These are phyloP conservation scores for Leptopterna dolabrata DNA, from an alignment of 2,888 invertebrate species.

Conservation along the genomic window DNA sequence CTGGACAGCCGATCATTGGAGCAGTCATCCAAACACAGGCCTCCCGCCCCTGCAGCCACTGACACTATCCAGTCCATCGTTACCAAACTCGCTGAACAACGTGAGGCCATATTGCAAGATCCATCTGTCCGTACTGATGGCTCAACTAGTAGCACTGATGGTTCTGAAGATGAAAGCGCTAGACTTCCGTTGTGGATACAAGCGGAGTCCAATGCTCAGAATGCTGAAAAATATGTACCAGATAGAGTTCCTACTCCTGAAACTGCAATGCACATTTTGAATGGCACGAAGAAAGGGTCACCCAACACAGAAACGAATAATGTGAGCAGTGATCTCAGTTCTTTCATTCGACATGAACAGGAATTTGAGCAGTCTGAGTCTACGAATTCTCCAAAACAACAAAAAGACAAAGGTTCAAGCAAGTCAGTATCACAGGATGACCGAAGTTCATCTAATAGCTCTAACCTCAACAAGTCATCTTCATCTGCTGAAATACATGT, in stretches of 20 bases:
- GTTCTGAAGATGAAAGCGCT: neutral
- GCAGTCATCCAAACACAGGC: neutral
- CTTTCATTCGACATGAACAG: neutral
- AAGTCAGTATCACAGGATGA: neutral
- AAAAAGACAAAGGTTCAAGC: neutral
- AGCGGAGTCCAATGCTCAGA: neutral
- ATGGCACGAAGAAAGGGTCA: neutral
- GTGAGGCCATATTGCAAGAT: constrained; percentile 6
- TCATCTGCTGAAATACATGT: constrained; percentile 19
- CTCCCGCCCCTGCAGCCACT: neutral
- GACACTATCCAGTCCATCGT: constrained; percentile 20
- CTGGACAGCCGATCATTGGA: no score
- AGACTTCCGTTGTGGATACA: constrained; percentile 16
- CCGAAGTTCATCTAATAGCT: neutral
- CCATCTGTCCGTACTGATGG: neutral
- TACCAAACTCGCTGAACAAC: neutral
- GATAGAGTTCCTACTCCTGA: constrained; percentile 20
- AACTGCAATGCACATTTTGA: constrained; percentile 9
- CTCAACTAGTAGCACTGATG: neutral
- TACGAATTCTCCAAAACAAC: neutral
- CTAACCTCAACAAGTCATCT: neutral
- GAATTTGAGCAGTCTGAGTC: neutral
- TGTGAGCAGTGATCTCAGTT: neutral
- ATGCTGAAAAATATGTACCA: neutral
- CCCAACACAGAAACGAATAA: neutral